Base-by-base conservation (phyloP, 2,113 vertebrate genomes). In the Myotis yumanensis region DNA sequence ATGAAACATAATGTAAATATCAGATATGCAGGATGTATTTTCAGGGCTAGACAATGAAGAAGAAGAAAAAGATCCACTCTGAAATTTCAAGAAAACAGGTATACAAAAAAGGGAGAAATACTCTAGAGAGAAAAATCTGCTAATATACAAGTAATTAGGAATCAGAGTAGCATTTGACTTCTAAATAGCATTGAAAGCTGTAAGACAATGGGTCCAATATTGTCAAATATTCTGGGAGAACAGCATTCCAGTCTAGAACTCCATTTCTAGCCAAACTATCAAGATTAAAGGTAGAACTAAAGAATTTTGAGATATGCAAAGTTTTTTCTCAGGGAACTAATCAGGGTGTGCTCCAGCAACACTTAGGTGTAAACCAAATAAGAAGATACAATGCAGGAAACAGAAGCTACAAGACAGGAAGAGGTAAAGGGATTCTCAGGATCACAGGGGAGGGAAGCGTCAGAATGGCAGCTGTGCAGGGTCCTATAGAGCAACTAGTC, bases 61-160 rank as follows among this genome's bases (percentile, higher is more conserved):
- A 81, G 35, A 52, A 35, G 14, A 1, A 22, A 62, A 85, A 46
- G 7, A 62, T 3, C 4, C 48, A 71, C 17, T 77, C 16, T 57
- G 32, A 92, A 89, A 69, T 69, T 83, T 91, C 84, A 91, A 51
- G 66, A 71, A 32, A 59, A 32, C 5, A 72, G 25, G 25, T 16
- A 73, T 80, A 94, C 87, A 59, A 66, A 88, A 80, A 85, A 91
- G 43, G 83, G 52, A 20, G 52, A 86, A 86, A 93, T 89, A 95
- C 80, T 93, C 46, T 64, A 88, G 37, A 89, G 11, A 72, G 54
- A 86, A 94, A 87, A 77, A 54, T 46, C 37, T 92, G n/a, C 30
- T 68, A 73, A 69, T 40, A 86, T 35, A 89, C 35, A 94, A 92
- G 91, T 81, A 91, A 81, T 57, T 77, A 57, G 30, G 30, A 94